Evolutionary conservation across 2,888 invertebrate genomes (phyloP).

Genomic region (Tortrix viridana): DNA sequence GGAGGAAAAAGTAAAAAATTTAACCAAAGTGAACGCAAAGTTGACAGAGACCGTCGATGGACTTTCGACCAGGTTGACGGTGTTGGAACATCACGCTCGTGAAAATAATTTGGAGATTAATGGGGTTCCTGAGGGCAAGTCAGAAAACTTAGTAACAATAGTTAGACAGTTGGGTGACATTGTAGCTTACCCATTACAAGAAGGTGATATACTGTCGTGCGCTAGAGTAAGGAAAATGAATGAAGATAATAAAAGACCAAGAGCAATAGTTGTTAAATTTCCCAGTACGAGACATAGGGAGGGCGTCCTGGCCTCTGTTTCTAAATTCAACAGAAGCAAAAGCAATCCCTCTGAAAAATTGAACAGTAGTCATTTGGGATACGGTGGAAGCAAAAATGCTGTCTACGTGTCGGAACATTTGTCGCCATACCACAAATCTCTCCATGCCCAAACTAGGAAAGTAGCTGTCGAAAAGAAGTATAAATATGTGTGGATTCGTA

Average conservation of each 20-base stretch:
- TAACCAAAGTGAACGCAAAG: neutral
- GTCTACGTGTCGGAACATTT: too few relatives aligned
- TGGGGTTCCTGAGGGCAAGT: neutral
- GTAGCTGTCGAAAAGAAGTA: too few relatives aligned
- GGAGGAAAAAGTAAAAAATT: neutral
- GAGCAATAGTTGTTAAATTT: neutral
- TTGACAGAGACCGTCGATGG: neutral
- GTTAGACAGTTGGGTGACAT: slow-evolving; percentile 6
- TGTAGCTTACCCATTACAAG: neutral
- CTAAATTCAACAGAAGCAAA: neutral
- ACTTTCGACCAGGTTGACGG: neutral
- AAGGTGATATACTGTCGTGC: neutral
- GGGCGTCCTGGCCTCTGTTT: neutral
- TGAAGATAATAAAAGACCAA: neutral
- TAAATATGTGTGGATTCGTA: too few relatives aligned
- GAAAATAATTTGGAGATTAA: neutral
- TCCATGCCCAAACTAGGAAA: too few relatives aligned
- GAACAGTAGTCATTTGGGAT: too few relatives aligned
- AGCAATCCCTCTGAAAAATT: too few relatives aligned
- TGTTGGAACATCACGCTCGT: neutral
- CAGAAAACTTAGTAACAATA: slow-evolving; percentile 20
- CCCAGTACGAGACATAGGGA: neutral
- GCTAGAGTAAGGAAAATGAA: neutral
- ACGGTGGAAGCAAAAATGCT: too few relatives aligned
- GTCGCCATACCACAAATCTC: too few relatives aligned